A percentile compares a stretch with the other conserved stretches of the same genome.
Evolutionary conservation across 2,797 vertebrate genomes (phyloP).

Genomic region (Anguilla megastoma): DNA sequence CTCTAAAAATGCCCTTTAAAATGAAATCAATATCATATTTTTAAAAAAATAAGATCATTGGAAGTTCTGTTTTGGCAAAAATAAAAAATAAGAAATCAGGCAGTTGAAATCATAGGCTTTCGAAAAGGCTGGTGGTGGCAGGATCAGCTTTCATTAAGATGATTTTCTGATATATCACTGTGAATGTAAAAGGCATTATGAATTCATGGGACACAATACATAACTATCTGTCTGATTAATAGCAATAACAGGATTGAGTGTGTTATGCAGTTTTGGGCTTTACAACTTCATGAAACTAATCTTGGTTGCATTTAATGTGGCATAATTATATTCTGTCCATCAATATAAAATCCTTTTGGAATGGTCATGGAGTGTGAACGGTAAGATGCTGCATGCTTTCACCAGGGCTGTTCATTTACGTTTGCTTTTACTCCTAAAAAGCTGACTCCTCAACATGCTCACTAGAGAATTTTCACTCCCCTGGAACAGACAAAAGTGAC

Average conservation of each 20-base stretch:
- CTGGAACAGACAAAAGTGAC: constrained; percentile 2
- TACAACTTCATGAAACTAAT: neutral
- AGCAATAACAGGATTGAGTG: neutral
- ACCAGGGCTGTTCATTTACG: neutral
- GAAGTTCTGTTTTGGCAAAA: neutral
- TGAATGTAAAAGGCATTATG: neutral
- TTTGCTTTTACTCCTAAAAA: neutral
- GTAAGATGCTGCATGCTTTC: neutral
- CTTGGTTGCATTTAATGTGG: neutral
- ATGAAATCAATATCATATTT: neutral
- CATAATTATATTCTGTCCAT: neutral
- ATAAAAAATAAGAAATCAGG: neutral
- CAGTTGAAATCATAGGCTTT: neutral
- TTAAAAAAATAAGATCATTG: neutral
- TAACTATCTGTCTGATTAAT: neutral
- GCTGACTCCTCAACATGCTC: constrained; percentile 19
- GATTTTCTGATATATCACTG: neutral
- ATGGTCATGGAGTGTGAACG: neutral
- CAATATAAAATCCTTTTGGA: neutral
- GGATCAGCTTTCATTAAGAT: neutral
- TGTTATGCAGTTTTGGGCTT: neutral
- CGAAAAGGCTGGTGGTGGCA: neutral
- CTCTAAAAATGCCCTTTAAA: neutral
- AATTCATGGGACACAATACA: neutral
- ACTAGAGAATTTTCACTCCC: neutral